Evolutionary conservation across 2,888 invertebrate genomes (phyloP).

Genomic region (Cryptus armator): DNA sequence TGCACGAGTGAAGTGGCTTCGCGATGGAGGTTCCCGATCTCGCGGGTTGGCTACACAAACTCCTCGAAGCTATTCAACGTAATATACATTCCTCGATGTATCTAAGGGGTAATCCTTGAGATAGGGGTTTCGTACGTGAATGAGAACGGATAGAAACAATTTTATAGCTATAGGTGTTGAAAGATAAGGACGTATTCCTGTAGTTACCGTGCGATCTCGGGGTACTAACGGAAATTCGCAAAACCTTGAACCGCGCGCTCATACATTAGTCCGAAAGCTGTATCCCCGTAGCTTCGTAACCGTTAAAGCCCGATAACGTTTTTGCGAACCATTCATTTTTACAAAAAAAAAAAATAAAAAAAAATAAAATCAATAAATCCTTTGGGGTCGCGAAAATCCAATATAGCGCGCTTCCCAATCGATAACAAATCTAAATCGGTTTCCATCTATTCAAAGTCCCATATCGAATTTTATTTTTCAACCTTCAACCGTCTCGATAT

Average conservation of each 20-base stretch:
- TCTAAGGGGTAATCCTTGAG: conserved; percentile 25
- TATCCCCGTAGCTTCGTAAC: too few relatives aligned
- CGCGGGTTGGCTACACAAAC: conserved; percentile 36
- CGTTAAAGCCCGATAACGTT: too few relatives aligned
- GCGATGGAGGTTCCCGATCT: conserved; percentile 46
- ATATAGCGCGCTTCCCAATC: background rate
- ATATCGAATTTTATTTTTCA: background rate
- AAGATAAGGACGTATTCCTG: background rate
- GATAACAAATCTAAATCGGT: background rate
- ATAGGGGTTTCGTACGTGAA: conserved; percentile 7
- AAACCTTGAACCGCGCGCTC: too few relatives aligned
- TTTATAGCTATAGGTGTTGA: background rate
- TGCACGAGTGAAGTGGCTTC: conserved; percentile 56
- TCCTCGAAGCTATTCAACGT: conserved; percentile 15
- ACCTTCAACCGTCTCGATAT: background rate
- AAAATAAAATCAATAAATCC: background rate
- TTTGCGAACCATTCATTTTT: background rate
- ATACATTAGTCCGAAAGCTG: too few relatives aligned
- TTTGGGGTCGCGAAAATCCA: background rate
- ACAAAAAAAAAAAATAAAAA: background rate
- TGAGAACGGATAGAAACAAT: background rate
- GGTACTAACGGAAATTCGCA: background rate
- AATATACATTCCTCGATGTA: conserved; percentile 57
- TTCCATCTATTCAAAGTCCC: background rate
- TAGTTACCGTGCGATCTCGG: background rate